Percentiles rank a stretch among this genome's conserved stretches.
Conservation (phyloP, 2,113 vertebrate species). For the Cygnus buccinator region DNA sequence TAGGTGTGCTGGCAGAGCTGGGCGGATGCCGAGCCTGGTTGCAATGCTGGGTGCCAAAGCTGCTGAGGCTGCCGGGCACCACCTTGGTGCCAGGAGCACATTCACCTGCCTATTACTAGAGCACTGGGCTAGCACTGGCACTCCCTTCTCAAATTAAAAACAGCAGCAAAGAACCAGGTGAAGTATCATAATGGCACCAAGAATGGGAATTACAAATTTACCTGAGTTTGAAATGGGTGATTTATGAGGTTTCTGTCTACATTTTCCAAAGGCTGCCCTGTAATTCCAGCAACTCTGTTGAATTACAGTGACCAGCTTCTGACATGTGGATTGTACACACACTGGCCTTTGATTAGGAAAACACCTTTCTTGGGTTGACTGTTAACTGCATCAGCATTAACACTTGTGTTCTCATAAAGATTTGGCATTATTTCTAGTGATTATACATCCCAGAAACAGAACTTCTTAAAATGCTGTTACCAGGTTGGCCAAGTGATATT, state of each 20-base stretch:
- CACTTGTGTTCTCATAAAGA: not conserved
- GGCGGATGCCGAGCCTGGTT: not conserved
- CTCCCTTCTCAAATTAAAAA: not conserved
- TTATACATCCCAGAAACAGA: not conserved
- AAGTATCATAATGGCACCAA: not conserved
- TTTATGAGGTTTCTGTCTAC: not conserved
- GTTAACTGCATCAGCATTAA: not conserved
- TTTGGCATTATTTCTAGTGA: not conserved
- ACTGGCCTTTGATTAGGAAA: not conserved
- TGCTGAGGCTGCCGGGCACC: not conserved
- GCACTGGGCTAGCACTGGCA: not conserved
- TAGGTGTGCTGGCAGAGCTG: not conserved
- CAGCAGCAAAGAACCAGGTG: not conserved
- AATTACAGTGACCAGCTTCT: not conserved
- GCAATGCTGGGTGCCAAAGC: not conserved
- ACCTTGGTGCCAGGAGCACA: rapidly evolving
- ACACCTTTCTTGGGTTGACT: not conserved
- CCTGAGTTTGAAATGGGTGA: not conserved
- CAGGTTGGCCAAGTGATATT: not conserved
- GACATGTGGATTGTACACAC: not conserved
- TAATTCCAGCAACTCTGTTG: not conserved
- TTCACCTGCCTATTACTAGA: not conserved
- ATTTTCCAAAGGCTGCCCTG: not conserved
- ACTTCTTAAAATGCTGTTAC: not conserved
- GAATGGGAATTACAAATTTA: not conserved